phyloP scores from a whole-genome alignment of 2,888 invertebrate species.

The Heliconius ethilla region DNA sequence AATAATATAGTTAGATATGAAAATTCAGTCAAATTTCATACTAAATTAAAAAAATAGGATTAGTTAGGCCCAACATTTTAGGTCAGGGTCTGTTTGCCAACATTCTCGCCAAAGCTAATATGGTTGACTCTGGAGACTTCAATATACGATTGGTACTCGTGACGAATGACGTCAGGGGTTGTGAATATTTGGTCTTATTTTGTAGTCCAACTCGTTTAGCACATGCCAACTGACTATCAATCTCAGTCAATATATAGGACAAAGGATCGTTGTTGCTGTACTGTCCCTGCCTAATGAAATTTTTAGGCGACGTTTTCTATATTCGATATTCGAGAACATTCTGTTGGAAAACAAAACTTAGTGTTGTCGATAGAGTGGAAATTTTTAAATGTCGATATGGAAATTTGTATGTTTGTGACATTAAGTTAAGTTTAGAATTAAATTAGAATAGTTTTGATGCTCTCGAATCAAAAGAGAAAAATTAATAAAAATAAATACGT shows the following conservation, averaged over 20 bases:
- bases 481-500: too few species aligned
- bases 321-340: constrained; percentile 35
- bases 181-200: constrained; percentile 76
- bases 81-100: neutral
- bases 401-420: neutral
- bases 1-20: neutral
- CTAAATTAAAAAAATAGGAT: too few species aligned
- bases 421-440: neutral
- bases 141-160: constrained; percentile 71
- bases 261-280: constrained; percentile 72
- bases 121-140: constrained; percentile 59
- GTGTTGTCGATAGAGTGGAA: neutral
- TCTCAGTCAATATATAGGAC: constrained; percentile 78
- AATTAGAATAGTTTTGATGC: neutral
- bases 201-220: constrained; percentile 73
- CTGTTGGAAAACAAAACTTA: constrained; percentile 23
- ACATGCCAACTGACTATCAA: constrained; percentile 78
- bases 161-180: constrained; percentile 73
- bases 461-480: neutral
- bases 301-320: constrained; percentile 59
- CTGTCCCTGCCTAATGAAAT: constrained; percentile 70
- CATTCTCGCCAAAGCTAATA: constrained; percentile 53
- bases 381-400: neutral
- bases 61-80: neutral
- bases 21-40: neutral